A percentile compares a stretch with the other conserved stretches of the same genome.
phyloP scores from a whole-genome alignment of 2,888 invertebrate species.

The Philereme vetulata region DNA sequence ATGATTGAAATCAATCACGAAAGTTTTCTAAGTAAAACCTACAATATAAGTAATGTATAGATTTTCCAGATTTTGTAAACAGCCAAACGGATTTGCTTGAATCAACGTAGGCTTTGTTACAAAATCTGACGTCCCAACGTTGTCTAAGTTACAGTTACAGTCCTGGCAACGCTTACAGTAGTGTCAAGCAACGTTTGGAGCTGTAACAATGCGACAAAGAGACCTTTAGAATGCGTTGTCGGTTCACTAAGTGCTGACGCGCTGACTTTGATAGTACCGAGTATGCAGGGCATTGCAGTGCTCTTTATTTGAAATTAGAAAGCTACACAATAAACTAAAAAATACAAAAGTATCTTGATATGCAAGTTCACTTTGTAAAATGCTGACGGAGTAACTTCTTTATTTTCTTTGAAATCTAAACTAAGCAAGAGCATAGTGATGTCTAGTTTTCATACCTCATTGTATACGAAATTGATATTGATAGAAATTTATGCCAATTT shows the following conservation, averaged over 20 bases:
- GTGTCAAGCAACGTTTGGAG: conserved; percentile 15
- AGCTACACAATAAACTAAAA: background rate
- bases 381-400: background rate
- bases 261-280: conserved; percentile 9
- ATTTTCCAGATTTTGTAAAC: too few relatives aligned
- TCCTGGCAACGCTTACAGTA: background rate
- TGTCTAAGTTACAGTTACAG: conserved; percentile 4
- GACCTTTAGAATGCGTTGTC: conserved; percentile 4
- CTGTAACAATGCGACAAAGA: conserved; percentile 17
- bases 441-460: too few relatives aligned
- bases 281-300: conserved; percentile 1
- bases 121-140: background rate
- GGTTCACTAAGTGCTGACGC: conserved; percentile 11
- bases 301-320: conserved; percentile 10
- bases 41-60: too few relatives aligned
- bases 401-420: too few relatives aligned
- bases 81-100: too few relatives aligned
- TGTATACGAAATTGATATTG: too few relatives aligned
- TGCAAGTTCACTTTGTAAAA: background rate
- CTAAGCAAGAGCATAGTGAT: too few relatives aligned
- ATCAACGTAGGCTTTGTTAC: too few relatives aligned
- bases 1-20: too few relatives aligned
- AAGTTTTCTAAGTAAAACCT: too few relatives aligned
- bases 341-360: too few relatives aligned
- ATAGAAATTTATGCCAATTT: too few relatives aligned